These are phyloP conservation scores for Etheostoma spectabile DNA, from an alignment of 2,113 vertebrate species.

Conservation along the genomic window DNA sequence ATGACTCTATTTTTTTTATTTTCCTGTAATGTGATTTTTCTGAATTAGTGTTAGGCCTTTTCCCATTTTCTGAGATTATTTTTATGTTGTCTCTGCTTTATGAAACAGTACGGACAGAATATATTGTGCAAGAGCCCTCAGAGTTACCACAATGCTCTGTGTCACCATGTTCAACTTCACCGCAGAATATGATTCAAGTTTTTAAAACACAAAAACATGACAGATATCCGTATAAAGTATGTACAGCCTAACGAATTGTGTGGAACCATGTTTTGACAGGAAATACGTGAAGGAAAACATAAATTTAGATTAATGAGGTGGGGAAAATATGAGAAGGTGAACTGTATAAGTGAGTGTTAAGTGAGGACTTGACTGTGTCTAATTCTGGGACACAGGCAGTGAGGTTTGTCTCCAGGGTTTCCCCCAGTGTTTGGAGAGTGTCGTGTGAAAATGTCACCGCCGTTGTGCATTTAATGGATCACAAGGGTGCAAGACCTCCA, in stretches of 20 bases:
- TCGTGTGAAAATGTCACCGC: slow-evolving; percentile 67
- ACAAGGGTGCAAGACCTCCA: slow-evolving; percentile 50
- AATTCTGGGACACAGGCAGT: slow-evolving; percentile 59
- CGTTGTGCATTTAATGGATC: slow-evolving; percentile 63
- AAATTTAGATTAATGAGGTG: slow-evolving; percentile 31
- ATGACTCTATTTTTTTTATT: slow-evolving; percentile 43
- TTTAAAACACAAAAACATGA: slow-evolving; percentile 13
- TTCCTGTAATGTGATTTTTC: slow-evolving; percentile 16
- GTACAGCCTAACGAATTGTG: neutral
- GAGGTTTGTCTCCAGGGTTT: slow-evolving; percentile 68
- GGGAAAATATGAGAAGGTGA: slow-evolving; percentile 42
- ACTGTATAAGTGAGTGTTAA: slow-evolving; percentile 43
- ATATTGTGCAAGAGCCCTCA: slow-evolving; percentile 1
- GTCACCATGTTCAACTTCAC: slow-evolving; percentile 4
- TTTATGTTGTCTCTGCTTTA: slow-evolving; percentile 23
- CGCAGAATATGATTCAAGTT: slow-evolving; percentile 31
- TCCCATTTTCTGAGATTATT: slow-evolving; percentile 24
- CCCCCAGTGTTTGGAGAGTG: slow-evolving; percentile 58
- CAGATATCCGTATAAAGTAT: neutral
- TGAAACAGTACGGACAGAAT: slow-evolving; percentile 6
- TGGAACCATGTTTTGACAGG: slow-evolving; percentile 18
- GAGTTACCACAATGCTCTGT: neutral
- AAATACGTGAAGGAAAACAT: slow-evolving; percentile 6
- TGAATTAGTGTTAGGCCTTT: neutral
- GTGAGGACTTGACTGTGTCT: slow-evolving; percentile 57